Percentiles rank a stretch among this genome's conserved stretches.
phyloP scores from a whole-genome alignment of 2,113 vertebrate species.

The Chaetodon trifascialis region DNA sequence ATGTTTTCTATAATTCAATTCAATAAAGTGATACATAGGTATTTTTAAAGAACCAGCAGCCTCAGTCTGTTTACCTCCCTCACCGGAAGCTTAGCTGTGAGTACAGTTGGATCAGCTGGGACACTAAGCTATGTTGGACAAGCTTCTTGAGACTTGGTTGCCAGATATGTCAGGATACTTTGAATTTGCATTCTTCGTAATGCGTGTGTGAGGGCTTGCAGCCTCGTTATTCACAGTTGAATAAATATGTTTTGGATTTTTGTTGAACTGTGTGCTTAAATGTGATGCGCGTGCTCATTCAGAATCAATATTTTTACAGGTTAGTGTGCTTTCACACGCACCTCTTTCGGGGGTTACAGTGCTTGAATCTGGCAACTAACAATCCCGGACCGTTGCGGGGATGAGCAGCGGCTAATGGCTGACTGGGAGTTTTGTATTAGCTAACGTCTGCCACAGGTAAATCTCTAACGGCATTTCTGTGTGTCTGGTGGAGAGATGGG shows the following conservation, averaged over 20 bases:
- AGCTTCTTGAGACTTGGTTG: conserved; percentile 34
- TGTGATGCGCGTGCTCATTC: fast-evolving
- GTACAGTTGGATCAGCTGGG: conserved; percentile 57
- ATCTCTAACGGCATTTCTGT: not conserved
- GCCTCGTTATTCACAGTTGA: not conserved
- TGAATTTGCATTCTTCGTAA: not conserved
- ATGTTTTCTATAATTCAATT: conserved; percentile 35
- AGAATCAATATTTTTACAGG: not conserved
- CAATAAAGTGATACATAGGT: conserved; percentile 55
- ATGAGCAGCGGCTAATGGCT: conserved; percentile 68
- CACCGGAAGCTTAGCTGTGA: conserved; percentile 10
- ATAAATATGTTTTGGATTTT: not conserved
- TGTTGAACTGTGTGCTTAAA: fast-evolving
- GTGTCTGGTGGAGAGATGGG: not conserved
- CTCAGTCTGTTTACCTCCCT: not conserved
- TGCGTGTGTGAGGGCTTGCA: too few relatives aligned
- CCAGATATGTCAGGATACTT: conserved; percentile 14
- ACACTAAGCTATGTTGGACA: not conserved
- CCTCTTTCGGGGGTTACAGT: not conserved
- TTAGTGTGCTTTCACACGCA: not conserved
- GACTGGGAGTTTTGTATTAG: conserved; percentile 45
- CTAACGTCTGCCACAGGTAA: conserved; percentile 25
- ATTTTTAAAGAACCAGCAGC: conserved; percentile 12
- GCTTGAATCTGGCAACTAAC: conserved; percentile 31
- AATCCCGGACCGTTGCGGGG: conserved; percentile 34